Conservation (phyloP, 2,888 invertebrate genomes). For the Boloria selene region DNA sequence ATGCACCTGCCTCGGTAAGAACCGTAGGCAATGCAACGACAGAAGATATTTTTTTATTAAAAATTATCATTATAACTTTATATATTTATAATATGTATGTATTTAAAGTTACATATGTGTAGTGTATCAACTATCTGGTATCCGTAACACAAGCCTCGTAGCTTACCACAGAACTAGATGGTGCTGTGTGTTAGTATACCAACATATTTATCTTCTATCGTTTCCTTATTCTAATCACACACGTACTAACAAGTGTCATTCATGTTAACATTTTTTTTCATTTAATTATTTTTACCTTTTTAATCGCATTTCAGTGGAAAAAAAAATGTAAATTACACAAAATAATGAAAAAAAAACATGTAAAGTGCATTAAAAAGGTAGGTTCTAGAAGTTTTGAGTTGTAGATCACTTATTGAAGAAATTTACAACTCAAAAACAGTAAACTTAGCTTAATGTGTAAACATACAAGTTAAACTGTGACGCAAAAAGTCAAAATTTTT, state of each 20-base stretch:
- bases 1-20: constrained; percentile 63
- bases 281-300: constrained; percentile 33
- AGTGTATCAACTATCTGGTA: too few relatives aligned
- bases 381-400: constrained; percentile 37
- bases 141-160: too few relatives aligned
- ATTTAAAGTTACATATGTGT: too few relatives aligned
- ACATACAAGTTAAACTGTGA: constrained; percentile 62
- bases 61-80: not conserved
- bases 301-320: constrained; percentile 7
- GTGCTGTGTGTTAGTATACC: too few relatives aligned
- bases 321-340: not conserved
- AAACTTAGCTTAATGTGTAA: constrained; percentile 59
- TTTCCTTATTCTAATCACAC: constrained; percentile 65
- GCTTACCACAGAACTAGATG: too few relatives aligned
- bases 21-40: constrained; percentile 55
- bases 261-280: constrained; percentile 59
- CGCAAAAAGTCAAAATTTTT: constrained; percentile 43
- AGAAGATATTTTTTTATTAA: constrained; percentile 43
- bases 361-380: constrained; percentile 40
- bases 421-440: constrained; percentile 51
- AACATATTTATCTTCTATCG: constrained; percentile 44
- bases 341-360: constrained; percentile 15
- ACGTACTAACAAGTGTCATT: constrained; percentile 73
- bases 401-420: constrained; percentile 42
- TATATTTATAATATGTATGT: too few relatives aligned